Evolutionary conservation across 2,888 invertebrate species (phyloP).

Genomic region (Lepeophtheirus nordmannii): DNA sequence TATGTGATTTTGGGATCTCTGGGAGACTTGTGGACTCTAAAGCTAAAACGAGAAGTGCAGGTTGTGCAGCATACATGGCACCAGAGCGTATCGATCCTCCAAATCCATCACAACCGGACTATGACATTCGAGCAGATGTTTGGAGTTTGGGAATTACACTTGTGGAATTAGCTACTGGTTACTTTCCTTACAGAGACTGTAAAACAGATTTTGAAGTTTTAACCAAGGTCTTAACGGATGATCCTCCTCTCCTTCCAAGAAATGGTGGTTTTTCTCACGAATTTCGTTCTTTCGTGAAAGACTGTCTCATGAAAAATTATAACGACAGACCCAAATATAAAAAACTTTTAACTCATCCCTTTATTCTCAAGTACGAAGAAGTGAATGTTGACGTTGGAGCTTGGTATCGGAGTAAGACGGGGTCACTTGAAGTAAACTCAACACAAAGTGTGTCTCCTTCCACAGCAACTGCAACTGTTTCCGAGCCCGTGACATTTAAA

Average conservation of each 20-base stretch:
- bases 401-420: slow-evolving; percentile 45
- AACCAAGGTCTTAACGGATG: slow-evolving; percentile 73
- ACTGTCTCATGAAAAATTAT: slow-evolving; percentile 86
- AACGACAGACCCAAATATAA: slow-evolving; percentile 83
- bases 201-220: slow-evolving; percentile 95
- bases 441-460: not conserved
- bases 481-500: slow-evolving; percentile 17
- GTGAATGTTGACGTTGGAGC: slow-evolving; percentile 50
- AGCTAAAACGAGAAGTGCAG: slow-evolving; percentile 88
- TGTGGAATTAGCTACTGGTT: slow-evolving; percentile 89
- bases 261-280: slow-evolving; percentile 62
- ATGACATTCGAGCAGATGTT: slow-evolving; percentile 97
- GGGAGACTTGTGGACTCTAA: slow-evolving; percentile 94
- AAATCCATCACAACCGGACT: slow-evolving; percentile 79
- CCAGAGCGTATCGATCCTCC: slow-evolving; percentile 93
- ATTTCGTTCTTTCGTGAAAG: slow-evolving; percentile 75
- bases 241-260: slow-evolving; percentile 66
- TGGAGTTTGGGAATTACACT: slow-evolving; percentile 95
- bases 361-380: slow-evolving; percentile 62
- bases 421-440: not conserved
- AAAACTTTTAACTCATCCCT: slow-evolving; percentile 69
- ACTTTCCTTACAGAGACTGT: slow-evolving; percentile 77
- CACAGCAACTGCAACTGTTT: not conserved
- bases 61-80: slow-evolving; percentile 98
- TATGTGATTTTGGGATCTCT: slow-evolving; percentile 99